A percentile compares a stretch with the other conserved stretches of the same genome.
Evolutionary conservation across 2,888 invertebrate species (phyloP).

Genomic region (Meandrusa payeni): DNA sequence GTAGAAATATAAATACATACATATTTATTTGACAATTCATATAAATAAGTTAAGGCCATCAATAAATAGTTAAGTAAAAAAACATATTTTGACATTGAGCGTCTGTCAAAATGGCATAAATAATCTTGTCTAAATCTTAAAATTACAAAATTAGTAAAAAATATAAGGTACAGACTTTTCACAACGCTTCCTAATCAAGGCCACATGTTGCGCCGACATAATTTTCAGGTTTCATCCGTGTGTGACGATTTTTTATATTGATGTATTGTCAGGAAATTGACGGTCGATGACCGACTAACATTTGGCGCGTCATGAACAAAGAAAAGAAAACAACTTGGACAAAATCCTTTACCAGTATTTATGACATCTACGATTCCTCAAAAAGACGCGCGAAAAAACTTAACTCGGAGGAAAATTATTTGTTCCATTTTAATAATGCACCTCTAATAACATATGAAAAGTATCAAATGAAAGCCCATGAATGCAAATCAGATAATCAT

Average conservation of each 20-base stretch:
- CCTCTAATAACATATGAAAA: slow-evolving; percentile 51
- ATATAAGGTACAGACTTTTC: slow-evolving; percentile 10
- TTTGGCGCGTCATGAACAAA: slow-evolving; percentile 31
- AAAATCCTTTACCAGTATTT: slow-evolving; percentile 51
- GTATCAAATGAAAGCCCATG: slow-evolving; percentile 47
- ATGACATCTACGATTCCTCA: slow-evolving; percentile 42
- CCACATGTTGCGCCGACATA: slow-evolving; percentile 4
- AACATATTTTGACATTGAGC: slow-evolving; percentile 7
- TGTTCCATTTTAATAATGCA: slow-evolving; percentile 27
- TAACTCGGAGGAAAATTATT: slow-evolving; percentile 12
- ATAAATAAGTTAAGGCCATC: no score
- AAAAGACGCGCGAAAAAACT: slow-evolving; percentile 21
- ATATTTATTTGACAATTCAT: no score
- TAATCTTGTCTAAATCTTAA: slow-evolving; percentile 20
- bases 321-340: slow-evolving; percentile 32
- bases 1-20: no score
- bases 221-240: slow-evolving; percentile 13
- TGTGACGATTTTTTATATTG: slow-evolving; percentile 2
- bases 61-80: not conserved
- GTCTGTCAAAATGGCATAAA: slow-evolving; percentile 19
- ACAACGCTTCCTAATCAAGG: not conserved
- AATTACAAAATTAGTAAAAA: slow-evolving; percentile 24
- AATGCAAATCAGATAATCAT: slow-evolving; percentile 39
- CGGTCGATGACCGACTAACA: slow-evolving; percentile 24
- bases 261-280: slow-evolving; percentile 3